phyloP scores from a whole-genome alignment of 2,888 invertebrate genomes.

The Nomada goodeniana region DNA sequence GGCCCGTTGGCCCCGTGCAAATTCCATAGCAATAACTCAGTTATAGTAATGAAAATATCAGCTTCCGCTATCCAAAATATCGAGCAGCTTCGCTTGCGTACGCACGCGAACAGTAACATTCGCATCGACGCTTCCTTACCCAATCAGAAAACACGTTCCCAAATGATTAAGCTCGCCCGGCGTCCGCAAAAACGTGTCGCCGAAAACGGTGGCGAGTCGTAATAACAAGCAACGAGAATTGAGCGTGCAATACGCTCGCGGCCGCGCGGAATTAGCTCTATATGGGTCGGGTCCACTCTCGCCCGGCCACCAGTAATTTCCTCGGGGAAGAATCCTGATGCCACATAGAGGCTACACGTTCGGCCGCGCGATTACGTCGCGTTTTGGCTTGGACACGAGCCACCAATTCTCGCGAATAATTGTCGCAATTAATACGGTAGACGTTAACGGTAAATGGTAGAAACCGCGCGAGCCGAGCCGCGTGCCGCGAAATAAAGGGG shows the following conservation, averaged over 20 bases:
- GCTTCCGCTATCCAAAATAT: too few species aligned
- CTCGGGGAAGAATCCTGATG: slow-evolving; percentile 74
- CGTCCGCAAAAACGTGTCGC: slow-evolving; percentile 10
- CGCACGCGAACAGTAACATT: too few species aligned
- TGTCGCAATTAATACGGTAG: slow-evolving; percentile 59
- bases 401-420: slow-evolving; percentile 61
- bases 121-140: background rate
- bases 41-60: background rate
- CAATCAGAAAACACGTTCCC: background rate
- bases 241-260: slow-evolving; percentile 31
- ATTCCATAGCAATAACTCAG: background rate
- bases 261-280: slow-evolving; percentile 45
- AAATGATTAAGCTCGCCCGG: slow-evolving; percentile 6
- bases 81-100: background rate
- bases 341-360: slow-evolving; percentile 39
- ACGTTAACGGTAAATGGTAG: slow-evolving; percentile 44
- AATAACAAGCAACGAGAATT: slow-evolving; percentile 42
- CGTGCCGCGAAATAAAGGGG: background rate
- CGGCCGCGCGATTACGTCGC: slow-evolving; percentile 48
- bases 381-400: slow-evolving; percentile 46
- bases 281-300: slow-evolving; percentile 56
- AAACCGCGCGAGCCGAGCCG: background rate
- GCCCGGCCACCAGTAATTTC: slow-evolving; percentile 72
- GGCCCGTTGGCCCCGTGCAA: background rate
- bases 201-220: slow-evolving; percentile 25